Evolutionary conservation across 1,140 invertebrate species (phyloP), one percentile per base, ranked within the genome.

Genomic region (Heliothis virescens): DNA sequence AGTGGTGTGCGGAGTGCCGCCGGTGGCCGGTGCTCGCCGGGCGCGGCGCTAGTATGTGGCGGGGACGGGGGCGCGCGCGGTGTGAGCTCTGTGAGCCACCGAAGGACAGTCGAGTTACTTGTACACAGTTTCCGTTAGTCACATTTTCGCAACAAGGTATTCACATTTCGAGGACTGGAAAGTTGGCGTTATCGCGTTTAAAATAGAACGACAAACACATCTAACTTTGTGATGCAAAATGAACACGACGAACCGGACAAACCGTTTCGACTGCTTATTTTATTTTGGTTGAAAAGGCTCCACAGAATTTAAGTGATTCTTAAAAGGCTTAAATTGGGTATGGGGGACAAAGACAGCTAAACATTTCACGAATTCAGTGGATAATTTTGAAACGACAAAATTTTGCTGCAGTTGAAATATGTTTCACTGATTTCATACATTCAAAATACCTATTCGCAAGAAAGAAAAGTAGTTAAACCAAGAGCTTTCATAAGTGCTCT

Each of bases 61-160:
- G 34, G 18, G 84, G 55, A 82, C 79, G 65, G 79, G 73, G 75
- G 76, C 72, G 81, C 29, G 79, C 74, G 52, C 75, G 9, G 62
- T 50, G 60, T 47, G 50, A 16, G 77, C 55, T 26, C 52, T 85
- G 87, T 87, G 89, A 89, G 88, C 88, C 55, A 82, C 86, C 86
- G 85, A 89, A 91, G 92, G 91, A 92, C 91, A 89, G 89, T 67
- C 79, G 85, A 92, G 90, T 92, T 92, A 93, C 91, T 92, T 94
- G 92, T 89, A 85, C 89, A 91, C 90, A 92, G 90, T 93, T 93
- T 93, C 92, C 91, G 92, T 90, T 93, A 94, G 93, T 93, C 93
- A 93, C 93, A 94, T 94, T 94, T 94, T 93, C 91, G 87, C 92
- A 90, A 94, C 93, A 94, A 93, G 91, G 91, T 94, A 94, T 94